Evolutionary conservation across 2,888 invertebrate species (phyloP), one percentile per base, ranked within the genome.

Genomic region (Ormyrus rosae): DNA sequence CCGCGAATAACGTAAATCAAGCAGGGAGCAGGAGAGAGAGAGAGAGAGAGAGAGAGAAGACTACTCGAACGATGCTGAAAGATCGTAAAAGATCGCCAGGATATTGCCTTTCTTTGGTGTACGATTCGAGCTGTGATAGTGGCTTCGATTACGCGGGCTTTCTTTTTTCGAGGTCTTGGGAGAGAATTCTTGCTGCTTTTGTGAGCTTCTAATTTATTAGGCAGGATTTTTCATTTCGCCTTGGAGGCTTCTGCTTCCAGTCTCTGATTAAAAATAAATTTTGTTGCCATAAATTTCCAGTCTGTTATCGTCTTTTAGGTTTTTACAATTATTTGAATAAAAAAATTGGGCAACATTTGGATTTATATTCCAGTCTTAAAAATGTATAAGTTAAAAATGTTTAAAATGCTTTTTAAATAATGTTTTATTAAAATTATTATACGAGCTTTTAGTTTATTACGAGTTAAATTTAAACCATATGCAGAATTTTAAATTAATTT

Each of bases 1-100:
- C 56, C 64, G 77, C 77, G 69, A 58, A 63, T 64, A 77, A 63
- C 60, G 68, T 75, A 75, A 75, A 75, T 75, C 75, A 68, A 55
- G 46, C n/a, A 19, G 34, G 34, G 61, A 61, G 53, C n/a, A 45
- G 53, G 34, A n/a, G 61, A 9, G 70, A 50, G 13, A n/a, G 60
- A 11, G 71, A 50, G 48, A 48, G 74, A 65, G 63, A 50, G 60
- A 11, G 71, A 50, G 48, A 48, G 74, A 50, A 74, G 56, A 13
- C 65, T 65, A 11, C 48, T 34, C 34, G 13, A 34, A 55, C 56
- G 60, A 19, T 56, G 8, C 34, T 74, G 58, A 74, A 67, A 45
- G 58, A 67, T 74, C 34, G 34, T 34, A 34, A 34, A 34, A 34
- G 34, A 45, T 45, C 50, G 58, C 51, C 46, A 19, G 65, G 74